Evolutionary conservation across 1,140 invertebrate species (phyloP), one percentile per base, ranked within the genome.

Genomic region (Megathymus violae): DNA sequence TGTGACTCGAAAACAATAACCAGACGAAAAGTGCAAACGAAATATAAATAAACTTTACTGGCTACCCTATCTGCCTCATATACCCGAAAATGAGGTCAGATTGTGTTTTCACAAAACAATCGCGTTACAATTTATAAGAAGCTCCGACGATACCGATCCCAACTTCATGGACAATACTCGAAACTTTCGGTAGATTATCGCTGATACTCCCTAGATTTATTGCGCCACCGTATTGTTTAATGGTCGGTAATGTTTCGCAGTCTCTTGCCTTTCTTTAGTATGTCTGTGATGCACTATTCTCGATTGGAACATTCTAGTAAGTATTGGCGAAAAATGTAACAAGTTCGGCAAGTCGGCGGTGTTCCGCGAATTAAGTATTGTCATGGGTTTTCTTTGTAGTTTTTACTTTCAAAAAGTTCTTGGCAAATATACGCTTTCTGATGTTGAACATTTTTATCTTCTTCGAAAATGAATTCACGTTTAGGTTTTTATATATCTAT

Each of bases 141-240:
- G n/a, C 41, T 40, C n/a, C 47, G 50, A 56, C 63, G 64, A 69
- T 71, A 71, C 62, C 19, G 51, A 48, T 38, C 71, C 38, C 19
- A 56, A 76, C 31, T 76, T 74, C 64, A 67, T 68, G 67, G 63
- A 66, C 65, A 66, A 61, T 67, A 41, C 19, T 44, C 51, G 47
- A 65, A 76, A 76, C 17, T 67, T 73, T 73, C 46, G 19, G 50
- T 58, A 46, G 74, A 77, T 74, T 67, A 74, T 74, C 68, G 62
- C 61, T 66, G 67, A 71, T 71, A 71, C 62, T 50, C 34, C 34
- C 31, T 58, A 41, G 68, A 74, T 77, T 77, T 77, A 74, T 77
- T 65, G 62, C 74, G 48, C 27, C 22, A 27, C 41, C 19, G 54
- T 71, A 68, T 71, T 76, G 71, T 73, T 73, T 67, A 76, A 66